Percentiles rank a stretch among this genome's conserved stretches.
Conservation (phyloP, 2,113 vertebrate genomes). For the Colius striatus region DNA sequence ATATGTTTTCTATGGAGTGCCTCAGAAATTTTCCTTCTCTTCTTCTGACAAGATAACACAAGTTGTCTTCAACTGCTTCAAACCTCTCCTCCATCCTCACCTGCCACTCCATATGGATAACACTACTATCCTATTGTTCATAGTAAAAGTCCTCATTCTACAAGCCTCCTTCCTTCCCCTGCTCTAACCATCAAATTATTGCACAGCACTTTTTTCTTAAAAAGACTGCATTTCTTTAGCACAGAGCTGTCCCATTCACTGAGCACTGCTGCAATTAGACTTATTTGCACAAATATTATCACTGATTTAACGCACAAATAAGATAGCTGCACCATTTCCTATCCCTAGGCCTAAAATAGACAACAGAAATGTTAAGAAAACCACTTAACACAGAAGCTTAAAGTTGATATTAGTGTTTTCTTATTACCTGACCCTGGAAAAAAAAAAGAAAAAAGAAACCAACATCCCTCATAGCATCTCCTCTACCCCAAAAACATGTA, state of each 20-base stretch:
- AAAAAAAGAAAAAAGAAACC: not conserved
- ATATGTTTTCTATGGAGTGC: not conserved
- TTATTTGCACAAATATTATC: not conserved
- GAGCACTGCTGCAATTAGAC: not conserved
- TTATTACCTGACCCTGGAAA: not conserved
- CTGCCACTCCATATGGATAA: not conserved
- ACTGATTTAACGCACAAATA: not conserved
- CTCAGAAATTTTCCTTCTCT: not conserved
- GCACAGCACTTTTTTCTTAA: not conserved
- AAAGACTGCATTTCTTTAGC: not conserved
- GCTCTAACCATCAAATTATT: not conserved
- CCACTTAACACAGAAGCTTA: not conserved
- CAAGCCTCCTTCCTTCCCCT: not conserved
- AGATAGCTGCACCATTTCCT: not conserved
- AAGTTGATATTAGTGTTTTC: too few relatives aligned
- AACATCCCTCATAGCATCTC: not conserved
- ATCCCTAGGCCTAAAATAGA: not conserved
- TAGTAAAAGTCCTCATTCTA: not conserved
- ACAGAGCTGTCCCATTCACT: not conserved
- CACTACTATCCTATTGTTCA: not conserved
- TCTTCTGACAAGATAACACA: not conserved
- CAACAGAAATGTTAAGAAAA: not conserved
- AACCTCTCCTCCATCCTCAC: not conserved
- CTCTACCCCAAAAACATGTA: not conserved
- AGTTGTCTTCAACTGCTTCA: not conserved